phyloP scores from a whole-genome alignment of 1,140 invertebrate species.

The Bombus pyrosoma region DNA sequence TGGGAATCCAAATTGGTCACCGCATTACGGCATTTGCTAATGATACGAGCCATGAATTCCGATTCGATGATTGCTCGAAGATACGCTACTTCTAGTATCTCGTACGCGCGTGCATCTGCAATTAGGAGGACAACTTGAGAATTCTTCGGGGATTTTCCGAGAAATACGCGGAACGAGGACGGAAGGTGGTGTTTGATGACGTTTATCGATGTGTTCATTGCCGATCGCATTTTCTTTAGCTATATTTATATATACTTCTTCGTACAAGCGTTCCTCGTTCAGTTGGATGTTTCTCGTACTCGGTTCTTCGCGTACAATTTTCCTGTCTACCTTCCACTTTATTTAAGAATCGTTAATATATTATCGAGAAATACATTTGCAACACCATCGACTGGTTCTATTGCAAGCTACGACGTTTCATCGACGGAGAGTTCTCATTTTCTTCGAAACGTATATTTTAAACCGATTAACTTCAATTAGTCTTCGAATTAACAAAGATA shows the following conservation, averaged over 20 bases:
- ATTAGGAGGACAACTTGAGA: not conserved
- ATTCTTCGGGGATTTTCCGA: not conserved
- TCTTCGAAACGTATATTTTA: too few relatives aligned
- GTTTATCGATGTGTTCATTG: not conserved
- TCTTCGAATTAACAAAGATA: too few relatives aligned
- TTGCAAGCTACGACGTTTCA: too few relatives aligned
- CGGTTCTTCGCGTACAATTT: not conserved
- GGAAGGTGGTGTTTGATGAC: not conserved
- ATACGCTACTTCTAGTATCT: not conserved
- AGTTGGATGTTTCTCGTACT: not conserved
- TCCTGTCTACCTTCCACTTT: not conserved
- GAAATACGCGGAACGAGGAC: not conserved
- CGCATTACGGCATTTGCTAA: conserved; percentile 4
- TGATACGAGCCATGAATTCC: not conserved
- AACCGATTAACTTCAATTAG: too few relatives aligned
- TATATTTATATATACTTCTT: not conserved
- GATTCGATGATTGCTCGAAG: not conserved
- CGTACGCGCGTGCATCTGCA: not conserved
- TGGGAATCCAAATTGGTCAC: not conserved
- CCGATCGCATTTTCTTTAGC: too few relatives aligned
- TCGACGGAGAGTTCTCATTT: too few relatives aligned
- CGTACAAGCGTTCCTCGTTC: not conserved
- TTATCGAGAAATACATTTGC: not conserved
- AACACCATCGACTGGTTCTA: too few relatives aligned
- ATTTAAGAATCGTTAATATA: not conserved